Evolutionary conservation across 2,888 invertebrate genomes (phyloP), one percentile per base, ranked within the genome.

Genomic region (Alsophila aescularia): DNA sequence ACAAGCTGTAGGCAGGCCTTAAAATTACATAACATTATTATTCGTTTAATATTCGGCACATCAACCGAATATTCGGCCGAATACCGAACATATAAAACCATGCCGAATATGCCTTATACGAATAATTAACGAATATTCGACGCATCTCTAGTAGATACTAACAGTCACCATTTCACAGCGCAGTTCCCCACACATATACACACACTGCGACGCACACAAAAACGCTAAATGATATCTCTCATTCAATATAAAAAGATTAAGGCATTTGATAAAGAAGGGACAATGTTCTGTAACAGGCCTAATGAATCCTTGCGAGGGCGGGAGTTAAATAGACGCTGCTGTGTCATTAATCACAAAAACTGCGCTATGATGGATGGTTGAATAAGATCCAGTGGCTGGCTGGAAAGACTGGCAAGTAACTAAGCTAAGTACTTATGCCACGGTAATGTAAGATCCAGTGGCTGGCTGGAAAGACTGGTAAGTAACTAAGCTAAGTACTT

Each of bases 301-400:
- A 58, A 68, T 55, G 58, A 56, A 50, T 52, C 52, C 47, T 58
- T 37, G 39, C 39, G 49, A 49, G 53, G 40, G 39, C 39, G 49
- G 50, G 53, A 64, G 48, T 47, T 48, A 42, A 52, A 58, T 43
- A 56, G 54, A 63, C 61, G 44, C 41, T 44, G 52, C 60, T 51
- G 58, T 37, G 21, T 66, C 75, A 72, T 77, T 73, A 71, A 77
- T 75, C 70, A 75, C 65, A 71, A 73, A 73, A 72, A 78, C 68
- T 70, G 63, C 64, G 53, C 60, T 68, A 56, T 70, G 69, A 71
- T 66, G 67, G 67, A 66, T 67, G 62, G 63, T 52, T 47, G 15
- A 10, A n/a, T 1, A 1, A 5, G 2, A 8, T 14, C 24, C 24
- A 32, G 47, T 47, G 49, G 57, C 48, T 49, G 0, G 8, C 0